Percentiles rank a stretch among this genome's conserved stretches.
Evolutionary conservation across 2,113 vertebrate genomes (phyloP).

Genomic region (Scytalopus superciliaris): DNA sequence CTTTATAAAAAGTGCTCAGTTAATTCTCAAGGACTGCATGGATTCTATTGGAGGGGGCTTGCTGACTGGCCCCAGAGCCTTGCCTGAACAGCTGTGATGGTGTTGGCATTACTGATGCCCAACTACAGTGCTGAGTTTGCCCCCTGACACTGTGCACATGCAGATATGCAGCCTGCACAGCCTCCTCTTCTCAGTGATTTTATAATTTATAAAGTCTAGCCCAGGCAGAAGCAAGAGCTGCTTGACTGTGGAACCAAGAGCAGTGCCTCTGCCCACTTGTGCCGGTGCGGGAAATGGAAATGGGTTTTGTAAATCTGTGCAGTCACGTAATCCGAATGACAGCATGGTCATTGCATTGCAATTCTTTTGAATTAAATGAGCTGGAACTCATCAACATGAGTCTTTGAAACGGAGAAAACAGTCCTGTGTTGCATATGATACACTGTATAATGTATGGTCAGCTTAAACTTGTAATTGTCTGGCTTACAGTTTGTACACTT

Average conservation of each 20-base stretch:
- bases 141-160: neutral
- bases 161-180: neutral
- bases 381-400: neutral
- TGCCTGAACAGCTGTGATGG: accelerated
- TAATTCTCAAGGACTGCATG: neutral
- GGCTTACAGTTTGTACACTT: neutral
- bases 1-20: neutral
- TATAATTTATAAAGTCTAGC: neutral
- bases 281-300: neutral
- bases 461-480: neutral
- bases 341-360: neutral
- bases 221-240: neutral
- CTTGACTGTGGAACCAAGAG: accelerated
- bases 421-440: neutral
- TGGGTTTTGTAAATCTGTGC: neutral
- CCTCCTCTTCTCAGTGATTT: neutral
- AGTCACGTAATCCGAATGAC: accelerated
- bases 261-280: neutral
- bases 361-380: neutral
- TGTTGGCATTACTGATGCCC: accelerated
- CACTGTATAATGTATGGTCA: neutral
- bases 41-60: neutral
- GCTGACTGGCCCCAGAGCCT: neutral
- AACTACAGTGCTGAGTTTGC: accelerated
- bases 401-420: neutral